Percentiles rank a stretch among this genome's conserved stretches.
These are phyloP conservation scores for Molothrus aeneus DNA, from an alignment of 2,797 vertebrate genomes.

Conservation along the genomic window DNA sequence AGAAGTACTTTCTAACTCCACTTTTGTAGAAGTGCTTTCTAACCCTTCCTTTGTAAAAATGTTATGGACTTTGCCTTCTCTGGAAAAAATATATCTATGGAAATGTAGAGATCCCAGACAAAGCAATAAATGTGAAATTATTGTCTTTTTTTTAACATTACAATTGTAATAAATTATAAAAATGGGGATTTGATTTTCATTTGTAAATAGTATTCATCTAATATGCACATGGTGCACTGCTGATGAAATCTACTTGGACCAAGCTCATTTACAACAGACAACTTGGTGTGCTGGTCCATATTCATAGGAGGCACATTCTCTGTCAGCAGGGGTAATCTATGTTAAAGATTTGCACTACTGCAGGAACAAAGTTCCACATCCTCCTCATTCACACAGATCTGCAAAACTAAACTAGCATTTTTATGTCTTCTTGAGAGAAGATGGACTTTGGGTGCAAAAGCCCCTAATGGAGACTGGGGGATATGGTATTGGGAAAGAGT, in stretches of 20 bases:
- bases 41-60: not conserved
- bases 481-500: not conserved
- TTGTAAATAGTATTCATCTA: not conserved
- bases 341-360: not conserved
- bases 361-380: not conserved
- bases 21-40: not conserved
- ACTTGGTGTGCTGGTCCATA: not conserved
- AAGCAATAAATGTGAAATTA: not conserved
- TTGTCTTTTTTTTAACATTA: not conserved
- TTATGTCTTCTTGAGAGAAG: not conserved
- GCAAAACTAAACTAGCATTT: not conserved
- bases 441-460: not conserved
- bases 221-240: not conserved
- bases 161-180: not conserved
- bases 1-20: not conserved
- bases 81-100: not conserved
- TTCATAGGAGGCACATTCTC: not conserved
- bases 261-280: not conserved
- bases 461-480: not conserved
- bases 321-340: not conserved
- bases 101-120: not conserved
- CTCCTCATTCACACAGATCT: not conserved
- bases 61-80: not conserved
- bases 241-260: not conserved
- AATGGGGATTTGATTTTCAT: rapidly evolving